Evolutionary conservation across 1,140 invertebrate species (phyloP), one percentile per base, ranked within the genome.

Genomic region (Danaus plexippus): DNA sequence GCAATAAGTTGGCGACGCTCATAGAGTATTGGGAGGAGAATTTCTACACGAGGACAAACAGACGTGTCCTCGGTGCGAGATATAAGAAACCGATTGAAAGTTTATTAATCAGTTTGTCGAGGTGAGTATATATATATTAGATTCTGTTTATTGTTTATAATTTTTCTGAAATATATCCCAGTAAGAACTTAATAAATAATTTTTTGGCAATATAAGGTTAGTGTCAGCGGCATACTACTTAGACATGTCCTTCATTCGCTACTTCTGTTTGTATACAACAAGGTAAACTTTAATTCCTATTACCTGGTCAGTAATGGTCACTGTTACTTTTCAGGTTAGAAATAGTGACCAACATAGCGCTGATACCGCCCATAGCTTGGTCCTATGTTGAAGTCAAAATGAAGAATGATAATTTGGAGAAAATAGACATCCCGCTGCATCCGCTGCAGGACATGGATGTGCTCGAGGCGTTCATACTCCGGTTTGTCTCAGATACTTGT

Each of bases 381-480:
- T 70, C 75, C 1, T 75, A 69, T 43, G 76, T 84, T 0, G 79
- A 87, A 6, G 73, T 82, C 6, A 54, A 54, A 0, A 52, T 66
- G 2, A 73, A 75, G 10, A 81, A 83, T 13, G 79, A 82, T n/a
- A 70, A 71, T 8, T 50, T 84, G 11, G 71, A 80, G 42, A 79
- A 81, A 51, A 79, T 87, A 3, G 81, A 82, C n/a, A 47, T 87
- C 9, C 88, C 88, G 0, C 71, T 89, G 9, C 88, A 89, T 54
- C 84, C 88, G 6, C 84, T 96, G n/a, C 92, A 92, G 69, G 95
- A 96, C 71, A 89, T 92, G 66, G 94, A 96, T 66, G 89, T 96
- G 1, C 78, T 97, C 2, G 89, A 91, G 59, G 88, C 92, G 44
- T 92, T 91, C 64, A 85, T 92, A 57, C 92, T 88, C 76, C 87